A percentile compares a stretch with the other conserved stretches of the same genome.
These are phyloP conservation scores for Rachycentron canadum DNA, from an alignment of 2,797 vertebrate genomes.

Conservation along the genomic window DNA sequence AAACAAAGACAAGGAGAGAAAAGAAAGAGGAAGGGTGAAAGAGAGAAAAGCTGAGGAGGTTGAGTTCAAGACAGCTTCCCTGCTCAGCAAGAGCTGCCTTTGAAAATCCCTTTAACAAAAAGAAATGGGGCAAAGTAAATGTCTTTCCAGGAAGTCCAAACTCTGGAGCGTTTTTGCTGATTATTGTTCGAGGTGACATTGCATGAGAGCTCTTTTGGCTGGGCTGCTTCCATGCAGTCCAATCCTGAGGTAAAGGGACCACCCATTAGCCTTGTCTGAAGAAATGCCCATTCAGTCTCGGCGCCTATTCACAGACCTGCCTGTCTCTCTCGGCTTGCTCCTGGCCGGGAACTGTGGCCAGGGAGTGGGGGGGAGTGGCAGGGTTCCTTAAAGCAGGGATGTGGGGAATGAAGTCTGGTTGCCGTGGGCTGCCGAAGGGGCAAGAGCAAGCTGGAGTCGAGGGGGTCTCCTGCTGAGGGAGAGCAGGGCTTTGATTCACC, in stretches of 20 bases:
- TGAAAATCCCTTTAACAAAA: constrained; percentile 72
- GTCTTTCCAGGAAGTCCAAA: constrained; percentile 78
- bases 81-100: constrained; percentile 67
- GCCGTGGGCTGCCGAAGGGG: constrained; percentile 53
- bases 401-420: constrained; percentile 63
- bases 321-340: constrained; percentile 70
- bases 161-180: constrained; percentile 70
- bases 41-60: constrained; percentile 60
- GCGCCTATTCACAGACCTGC: constrained; percentile 79
- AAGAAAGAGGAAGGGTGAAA: constrained; percentile 53
- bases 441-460: constrained; percentile 63
- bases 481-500: constrained; percentile 73
- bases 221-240: constrained; percentile 71
- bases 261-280: constrained; percentile 81
- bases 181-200: constrained; percentile 85
- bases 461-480: constrained; percentile 70
- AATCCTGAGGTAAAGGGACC: constrained; percentile 79
- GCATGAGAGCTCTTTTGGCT: constrained; percentile 81
- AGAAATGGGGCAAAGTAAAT: constrained; percentile 70
- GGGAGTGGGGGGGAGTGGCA: constrained; percentile 39
- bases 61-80: constrained; percentile 68
- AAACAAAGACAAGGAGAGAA: constrained; percentile 66
- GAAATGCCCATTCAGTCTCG: constrained; percentile 80
- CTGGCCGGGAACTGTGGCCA: constrained; percentile 57
- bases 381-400: constrained; percentile 57